Percentiles rank a stretch among this genome's conserved stretches.
These are phyloP conservation scores for Scolopax mira DNA, from an alignment of 2,113 vertebrate genomes.

Conservation along the genomic window DNA sequence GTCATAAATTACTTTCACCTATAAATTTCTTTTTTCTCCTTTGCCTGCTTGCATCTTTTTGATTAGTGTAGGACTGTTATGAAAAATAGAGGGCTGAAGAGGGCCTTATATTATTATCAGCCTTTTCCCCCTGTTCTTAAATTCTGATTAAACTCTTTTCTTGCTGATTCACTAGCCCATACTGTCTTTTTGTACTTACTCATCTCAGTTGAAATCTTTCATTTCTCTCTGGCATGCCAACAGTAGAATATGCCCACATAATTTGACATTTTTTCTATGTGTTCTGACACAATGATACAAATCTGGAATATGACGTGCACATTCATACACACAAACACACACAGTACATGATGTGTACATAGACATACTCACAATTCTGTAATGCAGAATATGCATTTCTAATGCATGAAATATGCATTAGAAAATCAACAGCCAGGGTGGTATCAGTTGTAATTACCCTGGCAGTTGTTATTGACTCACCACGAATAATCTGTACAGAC, in stretches of 20 bases:
- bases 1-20: conserved; percentile 50
- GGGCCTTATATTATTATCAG: not conserved
- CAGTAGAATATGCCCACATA: not conserved
- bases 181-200: not conserved
- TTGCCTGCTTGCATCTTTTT: not conserved
- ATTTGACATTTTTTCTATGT: not conserved
- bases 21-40: conserved; percentile 3
- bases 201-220: not conserved
- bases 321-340: not conserved
- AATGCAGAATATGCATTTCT: not conserved
- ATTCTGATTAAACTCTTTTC: not conserved
- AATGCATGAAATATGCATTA: not conserved
- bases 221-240: not conserved
- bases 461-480: not conserved
- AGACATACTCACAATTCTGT: not conserved
- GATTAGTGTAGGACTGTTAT: not conserved
- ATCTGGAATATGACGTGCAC: not conserved
- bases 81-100: not conserved
- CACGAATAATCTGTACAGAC: not conserved
- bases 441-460: not conserved
- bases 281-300: not conserved
- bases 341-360: no score
- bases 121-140: not conserved
- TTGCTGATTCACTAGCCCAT: not conserved
- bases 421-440: not conserved